These are phyloP conservation scores for Auanema sp. DNA, from an alignment of 2,888 invertebrate genomes.

Conservation along the genomic window DNA sequence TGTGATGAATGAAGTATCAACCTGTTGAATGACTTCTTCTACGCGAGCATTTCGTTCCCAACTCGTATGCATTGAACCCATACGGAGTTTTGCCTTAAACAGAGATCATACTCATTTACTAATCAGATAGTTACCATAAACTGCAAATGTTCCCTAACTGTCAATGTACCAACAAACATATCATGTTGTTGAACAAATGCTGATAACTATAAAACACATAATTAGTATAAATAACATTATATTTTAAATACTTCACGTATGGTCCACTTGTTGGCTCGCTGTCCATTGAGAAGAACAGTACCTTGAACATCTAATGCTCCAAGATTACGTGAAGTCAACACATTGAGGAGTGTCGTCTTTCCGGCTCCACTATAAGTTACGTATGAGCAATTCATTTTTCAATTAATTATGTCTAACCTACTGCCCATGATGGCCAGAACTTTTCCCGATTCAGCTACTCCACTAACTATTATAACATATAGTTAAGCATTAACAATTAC, in stretches of 20 bases:
- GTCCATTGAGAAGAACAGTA: constrained; percentile 41
- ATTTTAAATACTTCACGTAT: constrained; percentile 34
- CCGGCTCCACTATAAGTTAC: constrained; percentile 71
- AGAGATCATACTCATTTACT: no score
- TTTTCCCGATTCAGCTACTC: constrained; percentile 46
- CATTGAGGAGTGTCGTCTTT: constrained; percentile 84
- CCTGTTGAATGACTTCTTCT: constrained; percentile 69
- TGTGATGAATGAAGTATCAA: constrained; percentile 12
- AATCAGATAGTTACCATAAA: constrained; percentile 82
- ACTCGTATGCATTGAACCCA: constrained; percentile 74
- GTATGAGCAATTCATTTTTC: neutral
- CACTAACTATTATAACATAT: constrained; percentile 29
- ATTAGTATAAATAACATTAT: neutral
- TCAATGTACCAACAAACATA: constrained; percentile 81
- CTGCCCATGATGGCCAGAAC: constrained; percentile 48
- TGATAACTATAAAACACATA: constrained; percentile 69
- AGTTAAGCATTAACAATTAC: no score
- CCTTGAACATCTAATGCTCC: constrained; percentile 39
- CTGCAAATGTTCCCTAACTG: constrained; percentile 82
- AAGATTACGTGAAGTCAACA: constrained; percentile 76
- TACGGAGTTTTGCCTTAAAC: constrained; percentile 74
- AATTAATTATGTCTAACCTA: constrained; percentile 19
- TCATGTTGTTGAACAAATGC: constrained; percentile 92
- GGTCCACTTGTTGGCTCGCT: constrained; percentile 42
- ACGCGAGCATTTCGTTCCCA: constrained; percentile 75